Base-by-base conservation (phyloP, 2,888 invertebrate genomes). In the Caenorhabditis zanzibari region DNA sequence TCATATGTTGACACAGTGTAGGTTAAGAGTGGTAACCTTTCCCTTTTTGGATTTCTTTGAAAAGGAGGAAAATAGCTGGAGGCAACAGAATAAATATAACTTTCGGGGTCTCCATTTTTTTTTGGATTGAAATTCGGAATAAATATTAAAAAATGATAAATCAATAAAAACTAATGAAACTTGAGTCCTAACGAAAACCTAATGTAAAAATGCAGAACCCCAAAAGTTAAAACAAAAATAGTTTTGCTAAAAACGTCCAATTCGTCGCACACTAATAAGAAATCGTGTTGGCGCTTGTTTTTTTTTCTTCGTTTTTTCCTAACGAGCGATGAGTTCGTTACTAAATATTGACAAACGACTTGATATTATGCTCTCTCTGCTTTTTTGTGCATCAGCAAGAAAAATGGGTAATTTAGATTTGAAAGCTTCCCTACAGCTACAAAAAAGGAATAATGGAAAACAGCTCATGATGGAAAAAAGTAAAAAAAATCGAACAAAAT, bases 291-390 rank as follows among this genome's bases (percentile, higher is more conserved):
- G 26, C 49, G 56, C 24, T 47, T 12, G 12, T 41, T 47, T 59
- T 19, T 44, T 54, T 52, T 54, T 74, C 41, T 54, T 26, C 38
- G 32, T 38, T 38, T 38, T 38, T 38, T 12, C 38, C 12, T 38
- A 38, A 14, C 41, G 54, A 63, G 28, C 26, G 14, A 28, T 54
- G 41, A 41, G 63, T 63, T 63, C 52, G 61, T 52, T 61, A 73
- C 73, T 54, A 52, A 63, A 63, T 74, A 74, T 74, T 74, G 73
- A 74, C 73, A 54, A 63, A 35, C n/a, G 6, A 26, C 73, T 59
- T 24, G 49, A 38, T 61, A 38, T 73, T 74, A 35, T 61, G 61
- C n/a, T 52, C 38, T 41, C 24, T 10, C 19, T 44, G 38, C 47
- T 41, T 35, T 38, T 38, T 52, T 26, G 10, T 49, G 24, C 35